Conservation (phyloP, 2,888 invertebrate genomes). For the Dorcus parallelipipedus region DNA sequence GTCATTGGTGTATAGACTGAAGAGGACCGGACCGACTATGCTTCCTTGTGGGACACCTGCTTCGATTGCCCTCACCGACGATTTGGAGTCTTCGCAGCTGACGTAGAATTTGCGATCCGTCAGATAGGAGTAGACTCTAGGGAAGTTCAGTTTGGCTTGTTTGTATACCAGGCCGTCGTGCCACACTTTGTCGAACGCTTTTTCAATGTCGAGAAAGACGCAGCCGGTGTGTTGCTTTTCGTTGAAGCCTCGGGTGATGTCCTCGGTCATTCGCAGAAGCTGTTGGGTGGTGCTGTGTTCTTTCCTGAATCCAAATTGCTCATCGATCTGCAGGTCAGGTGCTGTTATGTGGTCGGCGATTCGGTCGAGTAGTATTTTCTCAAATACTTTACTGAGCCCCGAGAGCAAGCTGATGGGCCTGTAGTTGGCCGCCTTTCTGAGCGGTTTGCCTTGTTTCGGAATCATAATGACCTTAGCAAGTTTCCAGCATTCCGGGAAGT, state of each 20-base stretch:
- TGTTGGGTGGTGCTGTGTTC: conserved; percentile 2
- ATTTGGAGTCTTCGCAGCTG: background rate
- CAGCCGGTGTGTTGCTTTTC: background rate
- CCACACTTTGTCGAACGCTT: no score
- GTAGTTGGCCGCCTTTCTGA: background rate
- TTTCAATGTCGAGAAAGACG: background rate
- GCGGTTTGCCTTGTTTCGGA: background rate
- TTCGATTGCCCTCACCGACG: background rate
- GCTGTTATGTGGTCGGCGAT: background rate
- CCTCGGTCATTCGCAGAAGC: background rate
- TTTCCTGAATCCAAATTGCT: conserved; percentile 1
- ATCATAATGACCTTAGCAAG: background rate
- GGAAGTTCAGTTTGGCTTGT: background rate
- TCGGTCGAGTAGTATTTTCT: background rate
- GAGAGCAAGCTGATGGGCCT: conserved; percentile 7
- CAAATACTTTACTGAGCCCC: background rate
- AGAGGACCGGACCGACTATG: background rate
- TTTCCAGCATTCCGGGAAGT: background rate
- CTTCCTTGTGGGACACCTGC: conserved; percentile 4
- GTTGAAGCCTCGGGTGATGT: background rate
- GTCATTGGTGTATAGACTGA: background rate
- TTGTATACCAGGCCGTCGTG: background rate
- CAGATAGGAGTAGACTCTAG: background rate
- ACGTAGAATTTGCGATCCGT: background rate
- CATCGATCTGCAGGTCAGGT: background rate